Evolutionary conservation across 2,113 vertebrate species (phyloP).

Genomic region (Athene noctua): DNA sequence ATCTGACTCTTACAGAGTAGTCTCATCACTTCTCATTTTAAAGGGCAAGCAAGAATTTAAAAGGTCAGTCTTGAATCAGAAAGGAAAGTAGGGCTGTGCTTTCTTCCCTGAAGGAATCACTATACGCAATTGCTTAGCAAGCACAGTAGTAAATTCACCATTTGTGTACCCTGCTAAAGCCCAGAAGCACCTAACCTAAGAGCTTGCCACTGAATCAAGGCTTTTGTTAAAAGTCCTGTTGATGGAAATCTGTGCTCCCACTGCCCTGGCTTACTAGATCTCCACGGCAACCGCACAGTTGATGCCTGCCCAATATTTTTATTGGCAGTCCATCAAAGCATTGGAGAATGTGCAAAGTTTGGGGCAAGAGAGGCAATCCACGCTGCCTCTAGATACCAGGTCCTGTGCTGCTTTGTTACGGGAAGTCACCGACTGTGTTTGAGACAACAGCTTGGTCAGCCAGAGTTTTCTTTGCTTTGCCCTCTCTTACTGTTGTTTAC

Average conservation of each 20-base stretch:
- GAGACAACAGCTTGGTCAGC: neutral
- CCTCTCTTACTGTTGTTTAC: neutral
- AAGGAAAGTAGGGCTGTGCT: neutral
- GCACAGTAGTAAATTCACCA: neutral
- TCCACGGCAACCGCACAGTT: constrained; percentile 66
- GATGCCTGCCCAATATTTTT: constrained; percentile 76
- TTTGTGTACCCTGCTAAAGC: constrained; percentile 45
- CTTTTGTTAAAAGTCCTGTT: constrained; percentile 74
- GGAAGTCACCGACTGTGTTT: neutral
- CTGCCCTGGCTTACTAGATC: constrained; percentile 63
- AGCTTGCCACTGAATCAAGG: constrained; percentile 74
- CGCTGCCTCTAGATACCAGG: neutral
- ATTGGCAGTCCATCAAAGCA: constrained; percentile 81
- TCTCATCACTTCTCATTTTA: neutral
- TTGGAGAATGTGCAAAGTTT: neutral
- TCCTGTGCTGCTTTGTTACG: neutral
- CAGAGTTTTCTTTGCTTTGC: neutral
- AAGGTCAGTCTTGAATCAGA: neutral
- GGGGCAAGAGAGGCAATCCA: neutral
- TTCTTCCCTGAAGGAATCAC: neutral
- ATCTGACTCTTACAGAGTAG: neutral
- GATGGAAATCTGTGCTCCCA: constrained; percentile 78
- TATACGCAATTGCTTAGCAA: neutral
- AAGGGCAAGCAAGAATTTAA: neutral
- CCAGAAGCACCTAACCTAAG: constrained; percentile 59